Evolutionary conservation across 2,797 vertebrate genomes (phyloP).

Genomic region (Sciaenops ocellatus): DNA sequence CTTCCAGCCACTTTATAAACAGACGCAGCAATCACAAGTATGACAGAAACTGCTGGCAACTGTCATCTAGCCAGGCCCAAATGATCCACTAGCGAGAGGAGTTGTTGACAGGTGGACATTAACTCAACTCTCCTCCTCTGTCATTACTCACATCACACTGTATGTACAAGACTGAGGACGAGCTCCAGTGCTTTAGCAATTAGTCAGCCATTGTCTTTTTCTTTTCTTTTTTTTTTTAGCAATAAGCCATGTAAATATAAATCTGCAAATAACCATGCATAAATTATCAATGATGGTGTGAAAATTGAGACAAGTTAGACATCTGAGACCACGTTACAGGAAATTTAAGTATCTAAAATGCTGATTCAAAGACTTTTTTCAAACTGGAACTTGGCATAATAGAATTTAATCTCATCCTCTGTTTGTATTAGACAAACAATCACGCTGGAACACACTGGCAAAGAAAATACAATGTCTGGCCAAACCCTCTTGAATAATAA

Average conservation of each 20-base stretch:
- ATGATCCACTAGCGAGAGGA: slow-evolving; percentile 24
- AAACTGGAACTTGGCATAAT: slow-evolving; percentile 14
- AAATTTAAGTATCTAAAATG: not conserved
- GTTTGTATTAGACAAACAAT: slow-evolving; percentile 21
- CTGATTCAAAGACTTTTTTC: not conserved
- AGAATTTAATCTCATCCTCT: slow-evolving; percentile 14
- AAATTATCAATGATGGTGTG: not conserved
- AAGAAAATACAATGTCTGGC: slow-evolving; percentile 3
- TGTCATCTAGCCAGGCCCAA: slow-evolving; percentile 37
- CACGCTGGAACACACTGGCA: slow-evolving; percentile 2
- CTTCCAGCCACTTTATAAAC: slow-evolving; percentile 46
- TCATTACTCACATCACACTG: slow-evolving; percentile 34
- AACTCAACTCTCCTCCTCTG: slow-evolving; percentile 33
- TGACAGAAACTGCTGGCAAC: slow-evolving; percentile 40
- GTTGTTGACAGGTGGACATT: slow-evolving; percentile 58
- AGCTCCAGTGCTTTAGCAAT: slow-evolving; percentile 27
- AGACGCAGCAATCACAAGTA: slow-evolving; percentile 25
- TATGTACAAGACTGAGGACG: slow-evolving; percentile 1
- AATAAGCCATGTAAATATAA: slow-evolving; percentile 6
- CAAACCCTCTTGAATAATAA: not conserved
- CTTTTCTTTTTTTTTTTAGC: not conserved
- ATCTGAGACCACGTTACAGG: not conserved
- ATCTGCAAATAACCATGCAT: slow-evolving; percentile 16
- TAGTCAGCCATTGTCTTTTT: slow-evolving; percentile 13
- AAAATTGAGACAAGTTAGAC: not conserved